These are phyloP conservation scores for Didymodactylos carnosus DNA, from an alignment of 2,888 invertebrate species.

Conservation along the genomic window DNA sequence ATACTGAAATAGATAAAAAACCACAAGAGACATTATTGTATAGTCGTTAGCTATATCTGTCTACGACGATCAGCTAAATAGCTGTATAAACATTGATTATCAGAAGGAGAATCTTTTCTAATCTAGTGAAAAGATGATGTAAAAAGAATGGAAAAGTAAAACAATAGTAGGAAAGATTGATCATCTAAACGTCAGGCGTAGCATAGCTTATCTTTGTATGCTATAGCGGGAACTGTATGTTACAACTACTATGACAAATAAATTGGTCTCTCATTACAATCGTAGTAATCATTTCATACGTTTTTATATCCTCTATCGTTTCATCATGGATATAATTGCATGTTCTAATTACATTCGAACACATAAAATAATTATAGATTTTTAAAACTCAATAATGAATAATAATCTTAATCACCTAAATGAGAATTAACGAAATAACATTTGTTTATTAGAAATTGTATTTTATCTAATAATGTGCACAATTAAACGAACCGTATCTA, in stretches of 20 bases:
- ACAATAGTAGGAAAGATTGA: too few species aligned
- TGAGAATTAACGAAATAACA: conserved; percentile 38
- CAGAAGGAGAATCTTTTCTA: too few species aligned
- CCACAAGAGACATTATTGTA: too few species aligned
- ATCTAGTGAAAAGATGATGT: too few species aligned
- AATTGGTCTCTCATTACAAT: conserved; percentile 37
- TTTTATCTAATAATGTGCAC: conserved; percentile 15
- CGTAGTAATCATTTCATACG: conserved; percentile 51
- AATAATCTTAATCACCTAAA: conserved; percentile 63
- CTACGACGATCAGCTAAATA: too few species aligned
- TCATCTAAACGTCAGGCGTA: too few species aligned
- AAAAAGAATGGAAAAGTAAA: too few species aligned
- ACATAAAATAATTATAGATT: conserved; percentile 50
- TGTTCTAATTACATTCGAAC: conserved; percentile 57
- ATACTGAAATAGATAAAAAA: too few species aligned
- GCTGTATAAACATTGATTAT: too few species aligned
- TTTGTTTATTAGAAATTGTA: conserved; percentile 27
- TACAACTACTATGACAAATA: conserved; percentile 33
- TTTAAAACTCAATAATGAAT: conserved; percentile 50
- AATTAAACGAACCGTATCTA: conserved; percentile 46
- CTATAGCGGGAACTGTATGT: conserved; percentile 25
- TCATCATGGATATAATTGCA: conserved; percentile 65
- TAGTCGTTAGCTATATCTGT: too few species aligned
- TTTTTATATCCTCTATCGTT: conserved; percentile 50
- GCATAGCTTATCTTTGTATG: not conserved